Conservation (phyloP, 2,888 invertebrate genomes). For the Caenorhabditis uteleia region DNA sequence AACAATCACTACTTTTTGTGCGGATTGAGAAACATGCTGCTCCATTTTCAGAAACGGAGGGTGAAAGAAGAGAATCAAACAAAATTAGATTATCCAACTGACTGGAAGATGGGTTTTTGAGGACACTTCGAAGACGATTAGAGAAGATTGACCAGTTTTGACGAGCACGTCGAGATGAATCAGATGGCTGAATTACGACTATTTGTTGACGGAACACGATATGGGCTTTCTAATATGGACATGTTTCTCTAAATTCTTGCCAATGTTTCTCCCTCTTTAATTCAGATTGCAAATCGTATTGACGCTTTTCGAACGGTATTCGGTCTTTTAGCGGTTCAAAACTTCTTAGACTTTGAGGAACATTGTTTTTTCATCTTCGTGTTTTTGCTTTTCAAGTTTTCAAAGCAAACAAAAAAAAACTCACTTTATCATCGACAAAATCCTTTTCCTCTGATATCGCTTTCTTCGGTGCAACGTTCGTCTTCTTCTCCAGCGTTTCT, state of each 20-base stretch:
- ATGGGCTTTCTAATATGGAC: too few relatives aligned
- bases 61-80: not conserved
- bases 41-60: not conserved
- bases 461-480: not conserved
- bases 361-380: too few relatives aligned
- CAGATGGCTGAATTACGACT: not conserved
- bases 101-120: not conserved
- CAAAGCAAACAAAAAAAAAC: not conserved
- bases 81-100: not conserved
- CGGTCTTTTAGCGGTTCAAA: too few relatives aligned
- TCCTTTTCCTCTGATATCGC: slow-evolving; percentile 4
- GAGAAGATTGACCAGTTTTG: slow-evolving; percentile 42
- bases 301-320: too few relatives aligned
- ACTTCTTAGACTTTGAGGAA: too few relatives aligned
- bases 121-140: slow-evolving; percentile 11
- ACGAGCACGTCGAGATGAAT: slow-evolving; percentile 29
- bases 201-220: too few relatives aligned
- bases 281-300: too few relatives aligned
- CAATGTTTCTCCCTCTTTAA: too few relatives aligned
- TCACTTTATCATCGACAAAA: slow-evolving; percentile 33
- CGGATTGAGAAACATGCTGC: too few relatives aligned
- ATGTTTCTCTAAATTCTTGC: too few relatives aligned
- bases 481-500: not conserved
- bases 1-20: too few relatives aligned
- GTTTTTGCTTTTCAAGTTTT: too few relatives aligned